A percentile compares a stretch with the other conserved stretches of the same genome.
Evolutionary conservation across 2,797 vertebrate genomes (phyloP).

Genomic region (Oreochromis mossambicus): DNA sequence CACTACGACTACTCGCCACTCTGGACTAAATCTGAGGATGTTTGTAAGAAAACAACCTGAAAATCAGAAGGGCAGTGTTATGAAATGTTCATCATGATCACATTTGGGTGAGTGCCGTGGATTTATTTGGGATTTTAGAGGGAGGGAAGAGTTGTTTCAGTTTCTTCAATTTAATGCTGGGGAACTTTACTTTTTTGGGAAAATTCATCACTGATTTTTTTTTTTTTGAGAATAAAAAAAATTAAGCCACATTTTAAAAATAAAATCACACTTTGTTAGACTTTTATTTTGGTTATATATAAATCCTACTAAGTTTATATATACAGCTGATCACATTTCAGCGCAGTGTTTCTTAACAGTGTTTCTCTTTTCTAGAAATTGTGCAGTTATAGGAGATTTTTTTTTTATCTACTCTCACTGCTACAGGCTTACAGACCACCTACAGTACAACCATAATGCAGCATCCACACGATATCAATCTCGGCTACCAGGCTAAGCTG

Average conservation of each 20-base stretch:
- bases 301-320: neutral
- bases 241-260: neutral
- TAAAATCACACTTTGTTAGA: neutral
- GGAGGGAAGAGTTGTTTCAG: neutral
- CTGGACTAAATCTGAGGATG: conserved; percentile 21
- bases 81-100: neutral
- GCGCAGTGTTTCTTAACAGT: neutral
- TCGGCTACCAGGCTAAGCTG: conserved; percentile 59
- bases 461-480: conserved; percentile 45
- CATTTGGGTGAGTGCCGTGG: conserved; percentile 15
- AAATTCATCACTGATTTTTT: neutral
- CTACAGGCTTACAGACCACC: neutral
- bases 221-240: too few species aligned
- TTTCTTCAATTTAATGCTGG: neutral
- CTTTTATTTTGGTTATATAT: neutral
- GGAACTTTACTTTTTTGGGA: neutral
- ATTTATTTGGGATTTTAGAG: neutral
- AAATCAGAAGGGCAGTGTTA: neutral
- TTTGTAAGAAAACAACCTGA: neutral
- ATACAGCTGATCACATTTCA: neutral
- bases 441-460: conserved; percentile 35
- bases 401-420: neutral
- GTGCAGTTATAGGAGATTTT: neutral
- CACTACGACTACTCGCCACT: conserved; percentile 7
- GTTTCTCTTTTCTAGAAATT: neutral